phyloP scores from a whole-genome alignment of 2,888 invertebrate genomes.

The Harpalus rubripes region DNA sequence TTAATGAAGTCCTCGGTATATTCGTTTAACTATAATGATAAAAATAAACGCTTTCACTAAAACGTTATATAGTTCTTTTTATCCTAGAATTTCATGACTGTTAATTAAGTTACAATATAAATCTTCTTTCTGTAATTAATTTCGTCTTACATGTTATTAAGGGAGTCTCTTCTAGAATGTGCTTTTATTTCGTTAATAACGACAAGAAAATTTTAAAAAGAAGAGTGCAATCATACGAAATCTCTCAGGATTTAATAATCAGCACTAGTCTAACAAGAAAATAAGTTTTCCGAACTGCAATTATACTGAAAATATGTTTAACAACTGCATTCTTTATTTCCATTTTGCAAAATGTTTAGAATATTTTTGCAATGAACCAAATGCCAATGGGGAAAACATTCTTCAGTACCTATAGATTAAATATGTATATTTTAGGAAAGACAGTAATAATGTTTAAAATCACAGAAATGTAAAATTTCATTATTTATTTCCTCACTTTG shows the following conservation, averaged over 20 bases:
- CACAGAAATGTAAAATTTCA: too few species aligned
- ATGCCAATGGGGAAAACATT: too few species aligned
- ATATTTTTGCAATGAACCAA: background rate
- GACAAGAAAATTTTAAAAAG: background rate
- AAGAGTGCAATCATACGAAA: background rate
- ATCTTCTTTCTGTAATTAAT: background rate
- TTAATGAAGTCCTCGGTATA: background rate
- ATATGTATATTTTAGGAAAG: too few species aligned
- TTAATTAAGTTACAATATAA: background rate
- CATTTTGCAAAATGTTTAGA: background rate
- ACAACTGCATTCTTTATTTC: background rate
- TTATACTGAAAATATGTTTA: background rate
- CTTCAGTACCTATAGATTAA: too few species aligned
- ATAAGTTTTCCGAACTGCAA: background rate
- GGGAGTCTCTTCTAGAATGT: background rate
- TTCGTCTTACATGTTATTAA: background rate
- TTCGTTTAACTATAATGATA: slow-evolving; percentile 3
- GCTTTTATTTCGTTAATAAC: background rate
- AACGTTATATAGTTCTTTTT: background rate
- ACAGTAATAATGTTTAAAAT: too few species aligned
- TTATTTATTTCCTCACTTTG: too few species aligned
- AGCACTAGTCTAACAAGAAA: background rate
- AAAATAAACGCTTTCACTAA: background rate
- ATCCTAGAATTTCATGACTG: background rate
- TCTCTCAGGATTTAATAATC: background rate